phyloP scores from a whole-genome alignment of 2,113 vertebrate genomes.

The Cavia porcellus region DNA sequence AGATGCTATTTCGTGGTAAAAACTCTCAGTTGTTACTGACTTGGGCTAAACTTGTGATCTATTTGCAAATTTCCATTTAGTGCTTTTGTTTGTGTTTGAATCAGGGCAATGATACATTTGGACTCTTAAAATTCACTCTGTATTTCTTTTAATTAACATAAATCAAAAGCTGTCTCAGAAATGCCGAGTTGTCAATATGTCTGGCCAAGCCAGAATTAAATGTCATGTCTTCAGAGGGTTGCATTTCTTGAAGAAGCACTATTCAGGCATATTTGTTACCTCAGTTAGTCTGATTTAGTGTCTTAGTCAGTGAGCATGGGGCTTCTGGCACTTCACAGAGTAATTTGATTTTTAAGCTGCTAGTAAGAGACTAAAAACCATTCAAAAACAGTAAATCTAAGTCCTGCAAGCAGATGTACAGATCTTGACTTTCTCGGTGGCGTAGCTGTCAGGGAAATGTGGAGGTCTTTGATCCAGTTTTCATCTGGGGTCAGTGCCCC shows the following conservation, averaged over 20 bases:
- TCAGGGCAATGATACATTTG: slow-evolving; percentile 62
- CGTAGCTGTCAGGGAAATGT: slow-evolving; percentile 14
- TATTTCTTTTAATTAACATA: slow-evolving; percentile 83
- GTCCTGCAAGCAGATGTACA: slow-evolving; percentile 39
- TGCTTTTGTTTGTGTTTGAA: slow-evolving; percentile 72
- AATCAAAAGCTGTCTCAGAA: slow-evolving; percentile 78
- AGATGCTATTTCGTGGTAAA: background rate
- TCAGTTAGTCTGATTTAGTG: slow-evolving; percentile 83
- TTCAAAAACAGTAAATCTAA: background rate
- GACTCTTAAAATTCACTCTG: slow-evolving; percentile 78
- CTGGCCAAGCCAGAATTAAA: slow-evolving; percentile 73
- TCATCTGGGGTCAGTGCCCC: slow-evolving; percentile 21
- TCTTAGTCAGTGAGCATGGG: slow-evolving; percentile 76
- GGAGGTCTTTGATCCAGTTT: background rate
- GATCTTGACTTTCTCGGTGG: slow-evolving; percentile 13
- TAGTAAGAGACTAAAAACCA: slow-evolving; percentile 71
- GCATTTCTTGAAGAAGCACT: slow-evolving; percentile 73
- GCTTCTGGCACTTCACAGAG: slow-evolving; percentile 67
- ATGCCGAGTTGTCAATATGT: slow-evolving; percentile 68
- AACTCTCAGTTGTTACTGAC: background rate
- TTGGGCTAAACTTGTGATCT: background rate
- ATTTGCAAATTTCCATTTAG: slow-evolving; percentile 50
- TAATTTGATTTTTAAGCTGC: slow-evolving; percentile 83
- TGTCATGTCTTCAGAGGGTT: slow-evolving; percentile 41
- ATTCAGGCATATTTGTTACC: slow-evolving; percentile 79